These are phyloP conservation scores for Melanocharis versteri DNA, from an alignment of 2,113 vertebrate genomes.

Conservation along the genomic window DNA sequence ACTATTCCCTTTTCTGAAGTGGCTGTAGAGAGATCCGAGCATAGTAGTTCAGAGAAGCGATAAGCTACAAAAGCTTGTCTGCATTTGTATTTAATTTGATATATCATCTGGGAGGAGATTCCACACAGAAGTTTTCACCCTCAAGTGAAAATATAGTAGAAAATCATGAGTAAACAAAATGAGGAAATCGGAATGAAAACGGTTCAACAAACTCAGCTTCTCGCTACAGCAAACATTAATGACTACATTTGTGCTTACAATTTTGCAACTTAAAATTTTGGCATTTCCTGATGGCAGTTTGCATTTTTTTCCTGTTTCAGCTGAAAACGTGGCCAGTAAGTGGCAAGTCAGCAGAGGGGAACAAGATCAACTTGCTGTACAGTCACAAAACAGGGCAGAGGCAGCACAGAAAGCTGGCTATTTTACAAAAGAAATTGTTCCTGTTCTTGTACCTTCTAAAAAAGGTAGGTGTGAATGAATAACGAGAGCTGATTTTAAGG, in stretches of 20 bases:
- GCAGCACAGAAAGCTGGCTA: conserved; percentile 88
- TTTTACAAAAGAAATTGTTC: conserved; percentile 91
- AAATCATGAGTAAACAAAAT: neutral
- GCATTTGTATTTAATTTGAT: neutral
- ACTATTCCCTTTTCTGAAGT: neutral
- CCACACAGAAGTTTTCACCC: neutral
- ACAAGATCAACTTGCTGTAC: conserved; percentile 85
- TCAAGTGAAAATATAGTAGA: neutral
- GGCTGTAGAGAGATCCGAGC: neutral
- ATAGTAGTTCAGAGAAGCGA: neutral
- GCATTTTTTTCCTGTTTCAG: conserved; percentile 63
- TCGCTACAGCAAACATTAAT: neutral
- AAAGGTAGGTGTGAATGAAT: conserved; percentile 76
- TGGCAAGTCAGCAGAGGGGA: conserved; percentile 86
- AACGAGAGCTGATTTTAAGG: neutral
- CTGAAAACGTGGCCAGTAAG: conserved; percentile 93
- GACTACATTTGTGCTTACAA: neutral
- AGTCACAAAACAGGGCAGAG: conserved; percentile 88
- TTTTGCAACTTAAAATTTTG: neutral
- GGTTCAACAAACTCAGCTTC: neutral
- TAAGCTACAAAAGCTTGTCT: neutral
- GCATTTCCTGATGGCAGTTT: neutral
- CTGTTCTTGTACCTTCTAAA: conserved; percentile 84
- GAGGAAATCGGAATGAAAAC: neutral
- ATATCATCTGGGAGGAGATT: neutral